A percentile compares a stretch with the other conserved stretches of the same genome.
These are phyloP conservation scores for Leptopterna dolabrata DNA, from an alignment of 2,888 invertebrate genomes.

Conservation along the genomic window DNA sequence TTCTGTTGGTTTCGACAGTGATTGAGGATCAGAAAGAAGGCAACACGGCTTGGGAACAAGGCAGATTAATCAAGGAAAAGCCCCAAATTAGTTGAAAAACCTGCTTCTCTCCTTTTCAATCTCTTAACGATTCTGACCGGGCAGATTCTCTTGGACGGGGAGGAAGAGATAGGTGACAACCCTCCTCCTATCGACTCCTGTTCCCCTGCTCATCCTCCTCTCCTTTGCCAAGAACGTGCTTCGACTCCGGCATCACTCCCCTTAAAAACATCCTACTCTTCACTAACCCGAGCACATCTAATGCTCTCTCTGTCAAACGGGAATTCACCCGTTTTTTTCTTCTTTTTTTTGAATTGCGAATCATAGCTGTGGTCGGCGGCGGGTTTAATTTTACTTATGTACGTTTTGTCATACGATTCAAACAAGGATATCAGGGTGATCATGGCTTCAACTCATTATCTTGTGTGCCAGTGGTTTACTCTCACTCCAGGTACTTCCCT, in stretches of 20 bases:
- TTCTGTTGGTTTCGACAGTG: neutral
- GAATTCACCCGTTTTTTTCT: neutral
- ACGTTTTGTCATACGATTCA: too few relatives aligned
- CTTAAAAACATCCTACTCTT: neutral
- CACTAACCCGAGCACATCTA: neutral
- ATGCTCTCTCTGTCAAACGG: neutral
- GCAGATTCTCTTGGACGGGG: neutral
- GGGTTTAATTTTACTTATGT: too few relatives aligned
- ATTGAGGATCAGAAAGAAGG: neutral
- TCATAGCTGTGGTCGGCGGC: too few relatives aligned
- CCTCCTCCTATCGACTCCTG: constrained; percentile 18
- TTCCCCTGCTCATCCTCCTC: neutral
- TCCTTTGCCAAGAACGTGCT: neutral
- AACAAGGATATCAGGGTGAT: too few relatives aligned
- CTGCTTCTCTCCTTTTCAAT: neutral
- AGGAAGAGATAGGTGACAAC: constrained; percentile 16
- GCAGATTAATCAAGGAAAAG: constrained; percentile 8
- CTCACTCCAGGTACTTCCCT: too few relatives aligned
- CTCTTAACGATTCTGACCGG: neutral
- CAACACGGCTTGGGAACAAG: neutral
- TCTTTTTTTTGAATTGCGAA: too few relatives aligned
- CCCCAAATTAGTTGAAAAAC: constrained; percentile 20
- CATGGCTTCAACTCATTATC: too few relatives aligned
- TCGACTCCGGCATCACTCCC: neutral
- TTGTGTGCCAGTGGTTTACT: too few relatives aligned